Conservation (phyloP, 2,797 vertebrate species). For the Fringilla coelebs region DNA sequence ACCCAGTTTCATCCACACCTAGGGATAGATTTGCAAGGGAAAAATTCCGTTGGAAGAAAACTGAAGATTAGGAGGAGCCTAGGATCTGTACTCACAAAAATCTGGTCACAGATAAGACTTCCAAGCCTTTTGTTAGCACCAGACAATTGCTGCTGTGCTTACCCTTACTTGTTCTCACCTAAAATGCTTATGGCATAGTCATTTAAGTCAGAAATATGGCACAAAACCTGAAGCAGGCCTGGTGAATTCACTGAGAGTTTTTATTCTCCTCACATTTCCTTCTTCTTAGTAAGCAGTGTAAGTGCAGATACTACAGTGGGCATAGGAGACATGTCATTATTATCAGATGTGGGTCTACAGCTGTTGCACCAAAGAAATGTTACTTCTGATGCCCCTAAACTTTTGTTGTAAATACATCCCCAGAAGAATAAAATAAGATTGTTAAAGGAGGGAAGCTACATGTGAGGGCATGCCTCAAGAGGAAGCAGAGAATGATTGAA, state of each 20-base stretch:
- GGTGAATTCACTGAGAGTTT: background rate
- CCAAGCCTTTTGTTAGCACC: background rate
- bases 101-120: background rate
- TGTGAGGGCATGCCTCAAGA: slow-evolving; percentile 17
- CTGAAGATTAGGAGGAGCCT: background rate
- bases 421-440: slow-evolving; percentile 18
- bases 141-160: background rate
- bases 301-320: background rate
- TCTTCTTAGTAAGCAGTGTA: background rate
- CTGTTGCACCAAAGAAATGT: background rate
- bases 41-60: background rate
- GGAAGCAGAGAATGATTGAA: background rate
- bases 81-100: background rate
- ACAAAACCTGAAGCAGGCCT: background rate
- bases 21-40: background rate
- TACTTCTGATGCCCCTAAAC: background rate
- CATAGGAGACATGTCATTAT: background rate
- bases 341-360: background rate
- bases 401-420: slow-evolving; percentile 3
- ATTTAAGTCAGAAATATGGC: background rate
- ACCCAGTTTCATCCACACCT: background rate
- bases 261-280: background rate
- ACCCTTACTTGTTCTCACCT: background rate
- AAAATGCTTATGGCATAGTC: background rate
- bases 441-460: background rate